Conservation (phyloP, 2,888 invertebrate species). For the Phortica magna region DNA sequence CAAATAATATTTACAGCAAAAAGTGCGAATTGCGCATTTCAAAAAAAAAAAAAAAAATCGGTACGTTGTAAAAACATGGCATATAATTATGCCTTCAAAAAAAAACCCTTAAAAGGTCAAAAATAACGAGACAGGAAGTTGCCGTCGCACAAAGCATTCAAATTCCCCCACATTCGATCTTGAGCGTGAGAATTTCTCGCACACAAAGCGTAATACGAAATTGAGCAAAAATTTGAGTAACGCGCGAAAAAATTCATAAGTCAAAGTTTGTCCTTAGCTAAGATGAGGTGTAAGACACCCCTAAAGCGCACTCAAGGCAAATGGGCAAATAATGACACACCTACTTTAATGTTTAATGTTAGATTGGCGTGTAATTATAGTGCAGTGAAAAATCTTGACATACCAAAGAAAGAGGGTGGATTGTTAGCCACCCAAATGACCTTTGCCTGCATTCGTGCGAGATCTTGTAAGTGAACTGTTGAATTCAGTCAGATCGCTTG, state of each 20-base stretch:
- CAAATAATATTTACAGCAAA: not conserved
- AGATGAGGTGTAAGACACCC: slow-evolving; percentile 14
- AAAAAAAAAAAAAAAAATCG: not conserved
- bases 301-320: slow-evolving; percentile 51
- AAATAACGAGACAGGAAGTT: slow-evolving; percentile 16
- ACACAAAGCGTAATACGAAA: not conserved
- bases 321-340: slow-evolving; percentile 66
- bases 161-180: slow-evolving; percentile 26
- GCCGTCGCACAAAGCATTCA: not conserved
- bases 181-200: slow-evolving; percentile 30
- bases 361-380: slow-evolving; percentile 19
- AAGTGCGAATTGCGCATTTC: slow-evolving; percentile 24
- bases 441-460: not conserved
- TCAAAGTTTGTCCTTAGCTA: slow-evolving; percentile 7
- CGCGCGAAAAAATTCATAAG: slow-evolving; percentile 29
- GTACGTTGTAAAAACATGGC: not conserved
- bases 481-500: slow-evolving; percentile 59
- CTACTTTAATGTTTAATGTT: slow-evolving; percentile 44
- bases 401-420: slow-evolving; percentile 7
- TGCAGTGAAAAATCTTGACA: slow-evolving; percentile 5
- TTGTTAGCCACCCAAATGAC: slow-evolving; percentile 2
- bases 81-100: slow-evolving; percentile 1
- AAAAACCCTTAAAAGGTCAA: not conserved
- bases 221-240: not conserved
- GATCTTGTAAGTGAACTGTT: not conserved